Evolutionary conservation across 1,140 invertebrate species (phyloP), one percentile per base, ranked within the genome.

Genomic region (Idris sp.): DNA sequence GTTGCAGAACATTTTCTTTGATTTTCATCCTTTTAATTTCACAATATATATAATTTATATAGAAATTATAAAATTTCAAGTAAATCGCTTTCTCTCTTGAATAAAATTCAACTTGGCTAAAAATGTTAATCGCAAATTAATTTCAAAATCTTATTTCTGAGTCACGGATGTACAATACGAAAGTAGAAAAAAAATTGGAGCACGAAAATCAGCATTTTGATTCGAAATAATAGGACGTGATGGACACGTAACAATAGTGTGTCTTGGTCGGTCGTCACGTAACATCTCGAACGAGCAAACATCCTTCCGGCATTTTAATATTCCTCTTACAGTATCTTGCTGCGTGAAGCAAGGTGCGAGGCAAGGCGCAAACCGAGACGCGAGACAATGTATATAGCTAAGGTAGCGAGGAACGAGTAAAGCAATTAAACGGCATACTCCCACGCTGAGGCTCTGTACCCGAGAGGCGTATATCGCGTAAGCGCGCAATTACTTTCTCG

Each of bases 281-380:
- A 72, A 79, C 61, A 67, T 43, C 65, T 79, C 72, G 56, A 77
- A 75, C 74, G 54, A 68, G 74, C 62, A 77, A 75, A 73, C 67
- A 79, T 79, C 72, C 75, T 79, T 79, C 78, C 78, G 78, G 78
- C 75, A 79, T 79, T 77, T 75, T 77, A 77, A 75, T 73, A 75
- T 74, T 75, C 56, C 51, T 76, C 25, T 58, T 71, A 40, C 51
- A 18, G 48, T 35, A 48, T 54, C 46, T 71, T 41, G 49, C 41
- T 49, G 48, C 41, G 53, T 44, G 54, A 64, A 48, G 40, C 53
- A 53, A 40, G 51, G 51, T 53, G 53, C 67, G 56, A 65, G 44
- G 33, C 54, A 38, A 31, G 46, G 38, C 41, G 44, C 58, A 26
- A 43, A 41, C 25, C 54, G 36, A 43, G 38, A 26, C 49, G 46